Base-by-base conservation (phyloP, 1,140 invertebrate genomes). In the Halesus radiatus region DNA sequence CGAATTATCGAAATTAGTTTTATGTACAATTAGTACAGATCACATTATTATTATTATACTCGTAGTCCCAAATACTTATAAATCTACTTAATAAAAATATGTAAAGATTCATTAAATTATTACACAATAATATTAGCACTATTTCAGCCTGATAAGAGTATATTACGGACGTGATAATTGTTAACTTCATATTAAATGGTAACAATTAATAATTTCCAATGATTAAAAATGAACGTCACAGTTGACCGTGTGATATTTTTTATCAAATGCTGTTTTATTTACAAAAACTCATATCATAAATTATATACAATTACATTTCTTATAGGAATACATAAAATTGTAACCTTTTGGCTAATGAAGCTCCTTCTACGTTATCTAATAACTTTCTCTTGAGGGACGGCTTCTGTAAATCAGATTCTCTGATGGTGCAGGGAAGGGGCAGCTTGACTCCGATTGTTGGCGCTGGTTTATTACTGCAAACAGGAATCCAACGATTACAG, bases 401-500 rank as follows among this genome's bases (percentile, higher is more conserved):
- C 82, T 92, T 93, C 73, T 94, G 92, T 54, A 89, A 66, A 92
- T 90, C 86, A 83, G 89, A 89, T 81, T 90, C 91, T 81, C 88
- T 87, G 66, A 93, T 90, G 66, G 89, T 91, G 22, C 89, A 90
- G 4, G 96, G 96, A 84, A 96, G 90, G 1, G 98, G 98, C 78
- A 98, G 87, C 86, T 95, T 94, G 16, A 91, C 86, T 16, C 95
- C 95, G 18, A 94, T 89, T 0, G 97, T 96, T 4, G 97, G 97
- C 32, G 94, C 91, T n/a, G 97, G 97, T 88, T 96, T 96, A 86
- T 97, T 98, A 76, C 92, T 95, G 86, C 91, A 73, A 84, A 90
- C 92, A 85, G 78, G 16, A 79, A 18, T 15, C 1, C 20, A 29
- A 29, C 10, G 23, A 15, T 22, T 64, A 0, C 23, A 64, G 1